These are phyloP conservation scores for Staurois parvus DNA, from an alignment of 2,797 vertebrate genomes.

Conservation along the genomic window DNA sequence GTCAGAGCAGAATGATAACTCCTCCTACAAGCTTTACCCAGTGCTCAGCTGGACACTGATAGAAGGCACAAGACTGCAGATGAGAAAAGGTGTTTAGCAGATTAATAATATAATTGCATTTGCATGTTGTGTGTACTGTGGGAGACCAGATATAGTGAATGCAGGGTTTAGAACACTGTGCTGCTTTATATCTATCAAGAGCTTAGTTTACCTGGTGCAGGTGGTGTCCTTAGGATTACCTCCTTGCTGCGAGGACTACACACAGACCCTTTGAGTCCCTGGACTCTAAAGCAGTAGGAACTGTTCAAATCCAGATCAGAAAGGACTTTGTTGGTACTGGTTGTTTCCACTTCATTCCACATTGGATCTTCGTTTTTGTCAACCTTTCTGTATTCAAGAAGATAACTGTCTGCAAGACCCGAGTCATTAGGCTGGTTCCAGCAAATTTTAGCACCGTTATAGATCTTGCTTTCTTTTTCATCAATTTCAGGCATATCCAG, in stretches of 20 bases:
- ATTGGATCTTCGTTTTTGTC: constrained; percentile 72
- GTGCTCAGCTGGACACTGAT: too few relatives aligned
- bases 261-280: constrained; percentile 84
- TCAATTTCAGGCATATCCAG: constrained; percentile 90
- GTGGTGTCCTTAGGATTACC: constrained; percentile 86
- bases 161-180: too few relatives aligned
- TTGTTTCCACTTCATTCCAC: constrained; percentile 79
- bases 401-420: constrained; percentile 85
- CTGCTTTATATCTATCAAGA: too few relatives aligned
- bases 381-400: constrained; percentile 88
- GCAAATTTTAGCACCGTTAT: constrained; percentile 88
- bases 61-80: too few relatives aligned
- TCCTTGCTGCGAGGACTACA: constrained; percentile 89
- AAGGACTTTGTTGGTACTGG: constrained; percentile 80
- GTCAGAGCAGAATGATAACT: too few relatives aligned
- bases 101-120: too few relatives aligned
- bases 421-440: constrained; percentile 87
- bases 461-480: constrained; percentile 84
- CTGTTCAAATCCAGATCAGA: constrained; percentile 82
- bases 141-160: too few relatives aligned
- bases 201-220: constrained; percentile 84
- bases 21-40: too few relatives aligned
- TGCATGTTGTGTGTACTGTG: too few relatives aligned
- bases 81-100: too few relatives aligned
- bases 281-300: constrained; percentile 88